These are phyloP conservation scores for Drosophila rufa DNA, from an alignment of 1,140 invertebrate species.

Conservation along the genomic window DNA sequence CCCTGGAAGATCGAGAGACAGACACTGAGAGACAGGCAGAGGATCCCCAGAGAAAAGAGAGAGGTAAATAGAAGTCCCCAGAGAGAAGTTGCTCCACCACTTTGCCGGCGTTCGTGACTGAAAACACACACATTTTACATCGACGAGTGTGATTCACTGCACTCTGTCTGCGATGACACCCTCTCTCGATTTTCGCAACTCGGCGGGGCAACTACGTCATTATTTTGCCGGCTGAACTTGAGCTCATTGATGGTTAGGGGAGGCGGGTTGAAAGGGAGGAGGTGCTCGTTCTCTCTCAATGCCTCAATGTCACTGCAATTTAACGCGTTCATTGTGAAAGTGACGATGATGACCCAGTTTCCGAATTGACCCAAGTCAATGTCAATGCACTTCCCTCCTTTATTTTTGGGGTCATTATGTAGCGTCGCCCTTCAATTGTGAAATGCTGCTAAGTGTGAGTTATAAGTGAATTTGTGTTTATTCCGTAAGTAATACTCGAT, in stretches of 20 bases:
- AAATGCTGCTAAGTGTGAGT: conserved; percentile 31
- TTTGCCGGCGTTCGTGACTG: conserved; percentile 65
- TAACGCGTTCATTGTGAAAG: conserved; percentile 50
- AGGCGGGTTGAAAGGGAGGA: not conserved
- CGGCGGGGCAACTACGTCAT: conserved; percentile 30
- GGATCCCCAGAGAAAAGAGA: not conserved
- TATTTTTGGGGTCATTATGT: conserved; percentile 20
- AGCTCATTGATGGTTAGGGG: not conserved
- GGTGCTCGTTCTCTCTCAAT: conserved; percentile 1
- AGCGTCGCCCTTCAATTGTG: conserved; percentile 34
- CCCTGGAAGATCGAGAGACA: not conserved
- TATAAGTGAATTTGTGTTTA: not conserved
- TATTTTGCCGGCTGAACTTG: conserved; percentile 31
- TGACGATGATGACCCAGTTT: conserved; percentile 47
- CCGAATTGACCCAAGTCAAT: conserved; percentile 32
- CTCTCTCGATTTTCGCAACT: conserved; percentile 51
- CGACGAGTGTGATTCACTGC: conserved; percentile 55
- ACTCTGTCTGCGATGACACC: conserved; percentile 16
- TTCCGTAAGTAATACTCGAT: not conserved
- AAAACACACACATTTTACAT: conserved; percentile 55
- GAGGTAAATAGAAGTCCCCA: conserved; percentile 5
- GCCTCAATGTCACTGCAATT: conserved; percentile 53
- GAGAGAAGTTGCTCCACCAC: conserved; percentile 20
- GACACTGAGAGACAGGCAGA: not conserved
- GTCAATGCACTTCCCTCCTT: conserved; percentile 38